A percentile compares a stretch with the other conserved stretches of the same genome.
These are phyloP conservation scores for Pammene aurita DNA, from an alignment of 2,888 invertebrate species.

Conservation along the genomic window DNA sequence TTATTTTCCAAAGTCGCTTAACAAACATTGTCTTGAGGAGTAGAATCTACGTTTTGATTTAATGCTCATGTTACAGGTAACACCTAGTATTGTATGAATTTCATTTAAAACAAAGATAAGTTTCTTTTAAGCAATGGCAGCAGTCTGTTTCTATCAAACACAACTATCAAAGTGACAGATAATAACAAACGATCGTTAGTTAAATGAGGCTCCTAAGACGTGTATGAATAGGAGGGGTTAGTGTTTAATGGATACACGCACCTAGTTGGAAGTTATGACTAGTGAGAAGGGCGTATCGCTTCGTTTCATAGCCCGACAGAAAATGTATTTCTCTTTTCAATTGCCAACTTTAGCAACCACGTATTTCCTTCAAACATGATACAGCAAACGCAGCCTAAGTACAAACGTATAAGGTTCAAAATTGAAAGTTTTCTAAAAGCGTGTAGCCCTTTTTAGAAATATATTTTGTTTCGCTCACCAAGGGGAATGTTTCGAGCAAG, in stretches of 20 bases:
- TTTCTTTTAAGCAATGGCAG: too few relatives aligned
- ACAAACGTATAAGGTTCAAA: not conserved
- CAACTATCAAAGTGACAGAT: too few relatives aligned
- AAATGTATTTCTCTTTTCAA: conserved; percentile 40
- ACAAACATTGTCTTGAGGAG: too few relatives aligned
- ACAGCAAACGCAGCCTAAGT: not conserved
- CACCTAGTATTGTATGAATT: too few relatives aligned
- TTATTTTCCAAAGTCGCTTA: too few relatives aligned
- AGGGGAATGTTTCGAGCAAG: conserved; percentile 26
- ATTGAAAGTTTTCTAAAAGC: not conserved
- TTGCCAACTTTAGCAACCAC: not conserved
- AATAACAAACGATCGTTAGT: too few relatives aligned
- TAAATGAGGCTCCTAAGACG: too few relatives aligned
- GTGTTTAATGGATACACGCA: conserved; percentile 19
- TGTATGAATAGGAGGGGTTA: too few relatives aligned
- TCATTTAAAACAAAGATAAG: too few relatives aligned
- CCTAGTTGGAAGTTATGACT: conserved; percentile 53
- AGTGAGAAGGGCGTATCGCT: conserved; percentile 45
- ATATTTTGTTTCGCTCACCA: conserved; percentile 16
- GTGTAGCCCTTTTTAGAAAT: not conserved
- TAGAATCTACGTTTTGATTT: too few relatives aligned
- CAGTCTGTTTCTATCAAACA: too few relatives aligned
- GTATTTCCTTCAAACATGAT: not conserved
- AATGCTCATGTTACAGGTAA: too few relatives aligned
- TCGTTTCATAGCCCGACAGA: conserved; percentile 39